phyloP scores from a whole-genome alignment of 1,140 invertebrate genomes.

The Trichogramma pretiosum region DNA sequence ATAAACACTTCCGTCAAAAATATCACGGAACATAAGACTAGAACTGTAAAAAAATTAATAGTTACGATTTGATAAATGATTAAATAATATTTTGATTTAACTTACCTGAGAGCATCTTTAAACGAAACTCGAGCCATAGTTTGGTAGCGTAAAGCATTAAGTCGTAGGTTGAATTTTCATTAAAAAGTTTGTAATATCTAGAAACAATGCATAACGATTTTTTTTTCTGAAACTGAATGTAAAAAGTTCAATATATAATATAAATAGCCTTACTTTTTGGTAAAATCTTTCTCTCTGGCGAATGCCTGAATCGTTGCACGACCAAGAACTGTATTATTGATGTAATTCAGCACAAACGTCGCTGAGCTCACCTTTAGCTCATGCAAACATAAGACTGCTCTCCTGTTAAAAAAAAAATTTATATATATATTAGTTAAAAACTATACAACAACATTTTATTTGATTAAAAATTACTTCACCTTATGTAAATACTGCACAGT shows the following conservation, averaged over 20 bases:
- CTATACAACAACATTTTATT: neutral
- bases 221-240: too few relatives aligned
- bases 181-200: conserved; percentile 23
- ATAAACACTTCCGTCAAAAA: conserved; percentile 17
- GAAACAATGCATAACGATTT: neutral
- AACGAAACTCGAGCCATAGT: conserved; percentile 25
- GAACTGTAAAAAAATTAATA: conserved; percentile 7
- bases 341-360: conserved; percentile 22
- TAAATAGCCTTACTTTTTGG: conserved; percentile 19
- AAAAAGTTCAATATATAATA: too few relatives aligned
- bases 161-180: conserved; percentile 22
- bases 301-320: conserved; percentile 24
- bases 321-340: conserved; percentile 21
- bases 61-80: neutral
- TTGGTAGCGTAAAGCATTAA: conserved; percentile 24
- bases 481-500: neutral
- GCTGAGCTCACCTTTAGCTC: conserved; percentile 20
- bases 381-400: conserved; percentile 18
- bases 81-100: conserved; percentile 3
- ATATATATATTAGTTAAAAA: too few relatives aligned
- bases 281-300: conserved; percentile 25
- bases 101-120: conserved; percentile 23
- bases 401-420: conserved; percentile 13
- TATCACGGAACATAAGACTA: conserved; percentile 19
- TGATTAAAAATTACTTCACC: neutral